Conservation (phyloP, 2,888 invertebrate genomes). For the Adelphocoris suturalis region DNA sequence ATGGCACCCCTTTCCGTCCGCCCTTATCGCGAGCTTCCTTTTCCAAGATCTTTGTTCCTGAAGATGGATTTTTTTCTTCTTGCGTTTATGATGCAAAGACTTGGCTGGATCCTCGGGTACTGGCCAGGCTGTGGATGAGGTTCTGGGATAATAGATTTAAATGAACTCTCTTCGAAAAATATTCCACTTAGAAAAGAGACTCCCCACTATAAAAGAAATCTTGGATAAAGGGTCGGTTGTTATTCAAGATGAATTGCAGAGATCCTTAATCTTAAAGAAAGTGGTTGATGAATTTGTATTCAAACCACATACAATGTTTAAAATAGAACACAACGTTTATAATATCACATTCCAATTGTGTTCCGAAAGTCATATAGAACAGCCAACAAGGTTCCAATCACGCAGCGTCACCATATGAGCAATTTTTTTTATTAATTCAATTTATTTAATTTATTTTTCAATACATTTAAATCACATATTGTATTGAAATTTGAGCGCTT, state of each 20-base stretch:
- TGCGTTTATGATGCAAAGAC: constrained; percentile 31
- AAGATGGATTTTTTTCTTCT: constrained; percentile 5
- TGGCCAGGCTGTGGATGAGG: neutral
- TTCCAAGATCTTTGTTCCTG: constrained; percentile 49
- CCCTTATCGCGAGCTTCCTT: constrained; percentile 51
- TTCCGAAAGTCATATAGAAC: no score
- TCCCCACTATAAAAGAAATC: neutral
- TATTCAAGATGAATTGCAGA: neutral
- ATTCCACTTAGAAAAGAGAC: neutral
- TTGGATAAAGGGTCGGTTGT: neutral
- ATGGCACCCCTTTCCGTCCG: constrained; percentile 43
- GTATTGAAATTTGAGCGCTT: no score
- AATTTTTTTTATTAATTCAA: no score
- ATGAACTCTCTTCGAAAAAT: constrained; percentile 26
- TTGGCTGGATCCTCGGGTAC: neutral
- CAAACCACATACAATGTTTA: neutral
- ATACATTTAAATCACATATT: no score
- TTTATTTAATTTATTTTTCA: no score
- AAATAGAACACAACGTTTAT: no score
- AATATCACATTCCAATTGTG: no score
- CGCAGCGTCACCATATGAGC: no score
- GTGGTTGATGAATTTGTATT: neutral
- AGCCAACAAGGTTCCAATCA: no score
- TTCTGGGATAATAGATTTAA: constrained; percentile 32
- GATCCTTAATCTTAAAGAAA: neutral